Percentiles rank a stretch among this genome's conserved stretches.
Conservation (phyloP, 2,113 vertebrate species). For the Pelvicachromis taeniatus region DNA sequence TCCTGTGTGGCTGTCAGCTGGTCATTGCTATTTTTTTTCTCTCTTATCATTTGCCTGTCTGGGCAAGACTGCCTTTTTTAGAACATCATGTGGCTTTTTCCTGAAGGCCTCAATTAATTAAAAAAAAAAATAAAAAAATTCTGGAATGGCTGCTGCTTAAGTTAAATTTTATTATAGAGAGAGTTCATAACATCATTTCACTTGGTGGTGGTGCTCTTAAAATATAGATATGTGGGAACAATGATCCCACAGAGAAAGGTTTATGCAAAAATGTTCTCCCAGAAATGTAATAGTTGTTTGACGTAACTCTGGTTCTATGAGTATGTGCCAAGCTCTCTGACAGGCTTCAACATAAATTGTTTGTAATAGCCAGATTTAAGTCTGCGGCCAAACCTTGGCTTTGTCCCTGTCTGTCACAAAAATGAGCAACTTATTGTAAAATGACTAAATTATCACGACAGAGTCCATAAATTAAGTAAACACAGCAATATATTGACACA, state of each 20-base stretch:
- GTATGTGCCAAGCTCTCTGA: background rate
- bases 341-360: background rate
- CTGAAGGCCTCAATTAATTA: background rate
- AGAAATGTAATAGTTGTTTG: background rate
- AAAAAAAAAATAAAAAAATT: too few species aligned
- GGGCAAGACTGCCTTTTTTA: background rate
- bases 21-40: background rate
- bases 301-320: background rate
- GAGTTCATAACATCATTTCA: background rate
- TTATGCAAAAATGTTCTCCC: background rate
- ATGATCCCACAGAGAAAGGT: background rate
- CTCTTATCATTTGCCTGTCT: background rate
- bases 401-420: background rate
- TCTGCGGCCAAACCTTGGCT: background rate
- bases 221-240: background rate
- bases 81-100: background rate
- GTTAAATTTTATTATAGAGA: background rate
- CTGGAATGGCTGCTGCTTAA: background rate
- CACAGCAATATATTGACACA: rapidly evolving
- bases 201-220: background rate
- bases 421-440: background rate
- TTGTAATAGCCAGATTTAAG: background rate
- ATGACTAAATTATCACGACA: background rate
- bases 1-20: rapidly evolving
- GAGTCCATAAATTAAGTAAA: background rate